These are phyloP conservation scores for Orthonyx spaldingii DNA, from an alignment of 2,113 vertebrate genomes.

Conservation along the genomic window DNA sequence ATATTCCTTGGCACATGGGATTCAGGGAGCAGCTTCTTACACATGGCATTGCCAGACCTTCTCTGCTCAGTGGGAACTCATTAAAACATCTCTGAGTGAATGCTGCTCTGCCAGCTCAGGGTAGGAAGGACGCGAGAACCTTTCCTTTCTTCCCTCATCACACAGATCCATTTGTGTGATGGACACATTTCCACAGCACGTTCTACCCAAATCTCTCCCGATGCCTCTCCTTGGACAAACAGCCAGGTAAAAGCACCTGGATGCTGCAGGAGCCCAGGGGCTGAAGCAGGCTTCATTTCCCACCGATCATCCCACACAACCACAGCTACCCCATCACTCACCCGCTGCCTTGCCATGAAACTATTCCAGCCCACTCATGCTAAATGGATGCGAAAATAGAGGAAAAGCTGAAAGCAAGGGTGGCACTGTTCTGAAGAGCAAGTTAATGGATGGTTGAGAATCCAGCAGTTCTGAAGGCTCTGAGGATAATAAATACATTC, in stretches of 20 bases:
- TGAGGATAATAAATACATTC: slow-evolving; percentile 3
- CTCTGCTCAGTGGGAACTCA: background rate
- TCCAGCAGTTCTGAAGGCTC: background rate
- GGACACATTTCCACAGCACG: rapidly evolving
- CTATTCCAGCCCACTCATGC: background rate
- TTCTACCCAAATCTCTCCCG: rapidly evolving
- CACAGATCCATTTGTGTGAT: background rate
- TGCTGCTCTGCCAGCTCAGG: background rate
- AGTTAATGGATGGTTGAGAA: slow-evolving; percentile 24
- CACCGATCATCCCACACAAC: background rate
- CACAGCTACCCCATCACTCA: background rate
- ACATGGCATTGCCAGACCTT: background rate
- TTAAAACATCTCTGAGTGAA: background rate
- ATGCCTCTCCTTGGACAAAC: background rate
- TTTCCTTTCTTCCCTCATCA: background rate
- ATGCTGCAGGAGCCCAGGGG: background rate
- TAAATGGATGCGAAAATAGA: slow-evolving; percentile 29
- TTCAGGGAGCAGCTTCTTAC: background rate
- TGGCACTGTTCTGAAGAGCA: background rate
- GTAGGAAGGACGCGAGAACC: background rate
- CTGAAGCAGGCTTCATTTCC: background rate
- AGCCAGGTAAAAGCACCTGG: too few species aligned
- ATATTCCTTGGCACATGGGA: rapidly evolving
- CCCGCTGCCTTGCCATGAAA: background rate
- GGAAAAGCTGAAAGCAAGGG: slow-evolving; percentile 23